Percentiles rank a stretch among this genome's conserved stretches.
Evolutionary conservation across 1,140 invertebrate genomes (phyloP).

Genomic region (Drosophila suzukii): DNA sequence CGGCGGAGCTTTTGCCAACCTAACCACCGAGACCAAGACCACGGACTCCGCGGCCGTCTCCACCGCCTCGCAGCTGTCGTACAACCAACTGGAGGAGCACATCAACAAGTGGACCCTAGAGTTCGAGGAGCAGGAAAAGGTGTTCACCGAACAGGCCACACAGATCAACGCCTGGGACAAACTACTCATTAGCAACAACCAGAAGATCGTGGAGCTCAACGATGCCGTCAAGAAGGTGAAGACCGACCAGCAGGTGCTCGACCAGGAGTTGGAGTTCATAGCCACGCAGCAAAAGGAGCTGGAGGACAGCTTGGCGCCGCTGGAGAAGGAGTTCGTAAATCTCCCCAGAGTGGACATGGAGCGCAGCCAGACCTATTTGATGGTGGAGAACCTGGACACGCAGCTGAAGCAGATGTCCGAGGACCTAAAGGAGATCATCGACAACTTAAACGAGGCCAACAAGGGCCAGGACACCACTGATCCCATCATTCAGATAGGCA

Average conservation of each 20-base stretch:
- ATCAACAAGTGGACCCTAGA: slow-evolving; percentile 98
- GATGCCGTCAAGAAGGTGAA: slow-evolving; percentile 94
- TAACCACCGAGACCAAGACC: slow-evolving; percentile 67
- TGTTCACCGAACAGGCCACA: slow-evolving; percentile 96
- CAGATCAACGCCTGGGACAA: slow-evolving; percentile 98
- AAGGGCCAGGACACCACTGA: slow-evolving; percentile 93
- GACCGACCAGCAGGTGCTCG: slow-evolving; percentile 94
- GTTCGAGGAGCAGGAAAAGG: slow-evolving; percentile 96
- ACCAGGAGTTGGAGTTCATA: slow-evolving; percentile 97
- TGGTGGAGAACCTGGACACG: slow-evolving; percentile 95
- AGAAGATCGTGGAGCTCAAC: slow-evolving; percentile 95
- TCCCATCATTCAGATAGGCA: slow-evolving; percentile 96
- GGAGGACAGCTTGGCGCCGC: slow-evolving; percentile 92
- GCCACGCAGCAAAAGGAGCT: slow-evolving; percentile 96
- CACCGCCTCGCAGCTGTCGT: slow-evolving; percentile 87
- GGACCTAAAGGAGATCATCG: slow-evolving; percentile 97
- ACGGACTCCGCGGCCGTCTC: slow-evolving; percentile 62
- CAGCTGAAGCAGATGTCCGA: slow-evolving; percentile 97
- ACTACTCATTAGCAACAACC: slow-evolving; percentile 94
- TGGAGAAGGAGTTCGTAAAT: slow-evolving; percentile 92
- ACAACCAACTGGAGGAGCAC: slow-evolving; percentile 94
- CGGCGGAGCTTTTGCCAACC: slow-evolving; percentile 62
- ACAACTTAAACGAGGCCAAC: slow-evolving; percentile 96
- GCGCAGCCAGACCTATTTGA: slow-evolving; percentile 93
- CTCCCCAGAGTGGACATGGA: slow-evolving; percentile 93